Conservation (phyloP, 2,797 vertebrate genomes). For the Syngnathus rostellatus region DNA sequence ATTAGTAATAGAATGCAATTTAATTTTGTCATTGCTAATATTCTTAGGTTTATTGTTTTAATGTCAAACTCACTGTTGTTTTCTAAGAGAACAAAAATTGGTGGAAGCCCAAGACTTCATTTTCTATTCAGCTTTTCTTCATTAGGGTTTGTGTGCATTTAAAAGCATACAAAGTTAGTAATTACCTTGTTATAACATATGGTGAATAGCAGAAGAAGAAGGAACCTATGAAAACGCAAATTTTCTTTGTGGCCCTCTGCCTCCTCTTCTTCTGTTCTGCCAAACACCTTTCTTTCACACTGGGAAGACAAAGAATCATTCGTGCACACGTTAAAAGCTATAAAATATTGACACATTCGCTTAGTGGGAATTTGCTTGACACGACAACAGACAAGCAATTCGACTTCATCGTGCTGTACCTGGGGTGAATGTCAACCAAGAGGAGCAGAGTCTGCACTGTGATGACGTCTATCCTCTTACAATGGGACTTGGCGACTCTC, state of each 20-base stretch:
- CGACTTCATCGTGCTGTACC: slow-evolving; percentile 30
- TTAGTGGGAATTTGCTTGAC: neutral
- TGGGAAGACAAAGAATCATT: slow-evolving; percentile 26
- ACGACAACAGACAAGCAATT: neutral
- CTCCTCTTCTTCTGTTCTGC: slow-evolving; percentile 70
- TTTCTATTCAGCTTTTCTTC: neutral
- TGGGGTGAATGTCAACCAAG: slow-evolving; percentile 73
- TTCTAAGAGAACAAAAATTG: neutral
- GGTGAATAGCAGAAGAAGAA: slow-evolving; percentile 77
- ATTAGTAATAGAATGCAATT: neutral
- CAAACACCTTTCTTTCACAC: slow-evolving; percentile 74
- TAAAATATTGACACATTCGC: neutral
- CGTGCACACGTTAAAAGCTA: neutral
- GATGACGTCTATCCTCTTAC: slow-evolving; percentile 73
- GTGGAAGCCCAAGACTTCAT: neutral
- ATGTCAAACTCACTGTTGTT: neutral
- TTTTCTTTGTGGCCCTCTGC: slow-evolving; percentile 72
- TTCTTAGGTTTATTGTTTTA: neutral
- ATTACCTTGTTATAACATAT: slow-evolving; percentile 74
- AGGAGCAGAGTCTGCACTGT: slow-evolving; percentile 75
- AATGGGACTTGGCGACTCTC: slow-evolving; percentile 74
- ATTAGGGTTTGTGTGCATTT: neutral
- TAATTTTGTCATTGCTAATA: neutral
- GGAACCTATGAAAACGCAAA: slow-evolving; percentile 76
- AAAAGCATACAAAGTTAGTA: neutral